These are phyloP conservation scores for Epinotia demarniana DNA, from an alignment of 2,888 invertebrate species.

Conservation along the genomic window DNA sequence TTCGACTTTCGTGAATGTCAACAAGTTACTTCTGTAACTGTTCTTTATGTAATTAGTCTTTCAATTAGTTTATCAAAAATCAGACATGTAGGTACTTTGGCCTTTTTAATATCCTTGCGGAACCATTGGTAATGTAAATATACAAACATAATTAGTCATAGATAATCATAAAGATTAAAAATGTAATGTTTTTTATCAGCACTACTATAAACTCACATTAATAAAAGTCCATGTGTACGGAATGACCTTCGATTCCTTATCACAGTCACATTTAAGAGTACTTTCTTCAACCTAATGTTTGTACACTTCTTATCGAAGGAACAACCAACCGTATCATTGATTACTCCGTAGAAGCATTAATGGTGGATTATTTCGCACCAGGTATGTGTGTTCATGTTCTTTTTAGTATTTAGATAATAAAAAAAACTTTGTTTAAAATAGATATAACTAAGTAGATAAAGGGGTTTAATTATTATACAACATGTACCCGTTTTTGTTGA, in stretches of 20 bases:
- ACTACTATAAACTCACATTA: background rate
- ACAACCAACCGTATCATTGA: slow-evolving; percentile 23
- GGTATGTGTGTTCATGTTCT: too few species aligned
- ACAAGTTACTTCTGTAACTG: too few species aligned
- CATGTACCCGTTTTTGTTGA: background rate
- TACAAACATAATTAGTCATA: background rate
- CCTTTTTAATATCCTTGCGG: background rate
- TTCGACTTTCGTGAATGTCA: too few species aligned
- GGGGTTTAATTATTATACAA: background rate
- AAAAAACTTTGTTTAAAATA: background rate
- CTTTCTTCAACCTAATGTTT: slow-evolving; percentile 19
- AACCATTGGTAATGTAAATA: background rate
- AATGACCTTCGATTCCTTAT: slow-evolving; percentile 24
- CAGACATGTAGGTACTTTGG: background rate
- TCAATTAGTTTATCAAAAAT: too few species aligned
- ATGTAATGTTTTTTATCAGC: background rate
- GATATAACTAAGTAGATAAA: background rate
- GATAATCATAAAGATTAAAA: slow-evolving; percentile 1
- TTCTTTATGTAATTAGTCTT: too few species aligned
- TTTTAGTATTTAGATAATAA: too few species aligned
- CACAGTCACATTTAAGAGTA: slow-evolving; percentile 24
- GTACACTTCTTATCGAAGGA: slow-evolving; percentile 18
- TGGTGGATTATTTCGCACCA: slow-evolving; percentile 2
- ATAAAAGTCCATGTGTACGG: background rate
- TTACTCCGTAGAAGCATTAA: slow-evolving; percentile 21